Percentiles rank a stretch among this genome's conserved stretches.
Conservation (phyloP, 2,888 invertebrate species). For the Incurvaria masculella region DNA sequence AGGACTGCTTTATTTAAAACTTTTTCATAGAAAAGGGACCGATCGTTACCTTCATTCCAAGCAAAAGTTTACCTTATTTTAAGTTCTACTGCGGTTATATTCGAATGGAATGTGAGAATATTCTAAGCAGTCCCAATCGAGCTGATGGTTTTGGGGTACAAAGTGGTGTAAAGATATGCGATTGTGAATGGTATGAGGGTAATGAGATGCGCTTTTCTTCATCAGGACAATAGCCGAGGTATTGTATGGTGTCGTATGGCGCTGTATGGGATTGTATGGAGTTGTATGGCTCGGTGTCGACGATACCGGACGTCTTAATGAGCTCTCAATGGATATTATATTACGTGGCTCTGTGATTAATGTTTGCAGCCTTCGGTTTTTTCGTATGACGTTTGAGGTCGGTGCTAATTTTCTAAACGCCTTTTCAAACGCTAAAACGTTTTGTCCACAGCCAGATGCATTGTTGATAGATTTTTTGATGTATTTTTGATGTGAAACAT, state of each 20-base stretch:
- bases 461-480: too few species aligned
- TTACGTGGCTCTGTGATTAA: neutral
- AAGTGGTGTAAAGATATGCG: neutral
- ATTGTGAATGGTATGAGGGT: neutral
- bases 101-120: too few species aligned
- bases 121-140: too few species aligned
- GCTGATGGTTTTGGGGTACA: neutral
- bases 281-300: neutral
- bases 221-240: neutral
- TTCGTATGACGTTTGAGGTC: neutral
- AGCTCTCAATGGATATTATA: neutral
- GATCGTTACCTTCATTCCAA: too few species aligned
- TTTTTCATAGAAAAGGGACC: too few species aligned
- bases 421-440: too few species aligned
- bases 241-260: neutral
- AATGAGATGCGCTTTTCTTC: neutral
- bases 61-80: too few species aligned
- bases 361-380: neutral
- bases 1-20: neutral
- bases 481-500: too few species aligned
- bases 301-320: neutral
- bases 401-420: neutral
- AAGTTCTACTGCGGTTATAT: too few species aligned
- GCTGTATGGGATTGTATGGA: neutral
- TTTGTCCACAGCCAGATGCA: too few species aligned